Base-by-base conservation (phyloP, 23 tunicate species). In the Clavelina lepadiformis region DNA sequence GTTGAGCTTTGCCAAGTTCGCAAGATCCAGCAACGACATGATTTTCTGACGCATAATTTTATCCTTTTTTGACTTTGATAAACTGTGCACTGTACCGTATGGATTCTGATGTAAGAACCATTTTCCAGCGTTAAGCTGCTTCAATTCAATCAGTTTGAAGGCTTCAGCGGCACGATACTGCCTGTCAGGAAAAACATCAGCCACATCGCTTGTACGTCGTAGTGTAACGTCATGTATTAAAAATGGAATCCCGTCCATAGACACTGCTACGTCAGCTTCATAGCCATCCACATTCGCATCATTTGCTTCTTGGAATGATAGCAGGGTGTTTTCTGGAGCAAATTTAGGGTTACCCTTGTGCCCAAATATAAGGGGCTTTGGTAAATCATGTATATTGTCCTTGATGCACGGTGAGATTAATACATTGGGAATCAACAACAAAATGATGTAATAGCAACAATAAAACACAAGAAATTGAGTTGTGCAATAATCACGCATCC, bases 141-240 rank as follows among this genome's bases (percentile, higher is more conserved):
- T 70, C 23, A 79, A 33, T 51, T 80, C 79, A 19, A 33, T 25
- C 87, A 79, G 73, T 23, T 65, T 80, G 31, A 80, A 80, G 20
- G n/a, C 5, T 35, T 74, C 80, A 31, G 87, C 62, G 15, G 11
- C 23, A 18, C 73, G 37, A 36, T 62, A 6, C 27, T n/a, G 30
- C 19, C 49, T 47, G 27, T 49, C 35, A 3, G 87, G 80, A 35
- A 61, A 80, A 61, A 80, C 65, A 0, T 63, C 28, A 33, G 3
- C 65, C 6, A 80, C 73, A 53, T 80, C 44, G 3, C 79, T 57
- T 15, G 87, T 80, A 13, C 87, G 32, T 33, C 28, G 53, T 71
- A 71, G 35, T 4, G 46, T 71, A 3, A n/a, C 28, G 58, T 71
- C 76, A 56, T 71, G 76, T 3, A 71, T 58, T 28, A 71, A 24